These are phyloP conservation scores for Drosophila subsilvestris DNA, from an alignment of 2,888 invertebrate genomes.

Conservation along the genomic window DNA sequence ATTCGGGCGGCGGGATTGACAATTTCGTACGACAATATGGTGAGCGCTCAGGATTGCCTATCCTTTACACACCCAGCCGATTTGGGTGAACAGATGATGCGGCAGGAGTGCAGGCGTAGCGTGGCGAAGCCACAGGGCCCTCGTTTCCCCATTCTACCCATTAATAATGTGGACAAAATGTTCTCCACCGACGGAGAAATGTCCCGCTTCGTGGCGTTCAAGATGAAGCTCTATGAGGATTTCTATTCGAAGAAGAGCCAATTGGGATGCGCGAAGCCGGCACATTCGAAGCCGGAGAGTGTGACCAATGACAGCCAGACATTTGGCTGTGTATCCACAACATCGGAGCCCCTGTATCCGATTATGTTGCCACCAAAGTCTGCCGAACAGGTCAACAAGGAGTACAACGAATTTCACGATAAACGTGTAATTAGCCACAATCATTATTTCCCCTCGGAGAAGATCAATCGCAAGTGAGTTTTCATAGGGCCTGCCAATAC, in stretches of 20 bases:
- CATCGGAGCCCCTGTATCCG: constrained; percentile 52
- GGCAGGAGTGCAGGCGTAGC: not conserved
- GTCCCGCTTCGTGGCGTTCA: constrained; percentile 77
- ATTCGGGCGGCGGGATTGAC: not conserved
- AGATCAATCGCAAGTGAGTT: constrained; percentile 69
- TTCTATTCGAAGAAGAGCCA: constrained; percentile 73
- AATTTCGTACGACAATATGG: not conserved
- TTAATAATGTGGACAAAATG: not conserved
- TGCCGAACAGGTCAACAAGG: constrained; percentile 66
- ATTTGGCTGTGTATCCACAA: constrained; percentile 59
- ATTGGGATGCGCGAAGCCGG: constrained; percentile 63
- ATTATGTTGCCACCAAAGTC: constrained; percentile 70
- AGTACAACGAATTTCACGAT: constrained; percentile 70
- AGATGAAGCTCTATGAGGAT: constrained; percentile 80
- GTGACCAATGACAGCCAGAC: constrained; percentile 72
- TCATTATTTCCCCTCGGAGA: constrained; percentile 79
- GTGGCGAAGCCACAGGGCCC: not conserved
- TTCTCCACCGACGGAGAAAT: constrained; percentile 50
- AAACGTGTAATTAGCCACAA: constrained; percentile 79
- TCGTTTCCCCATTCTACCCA: not conserved
- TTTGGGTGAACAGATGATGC: not conserved
- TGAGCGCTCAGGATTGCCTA: not conserved
- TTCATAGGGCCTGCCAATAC: constrained; percentile 42
- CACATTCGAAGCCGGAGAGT: constrained; percentile 71
- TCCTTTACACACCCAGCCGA: not conserved